Evolutionary conservation across 2,888 invertebrate genomes (phyloP), one percentile per base, ranked within the genome.

Genomic region (Meiosimyza decipiens): DNA sequence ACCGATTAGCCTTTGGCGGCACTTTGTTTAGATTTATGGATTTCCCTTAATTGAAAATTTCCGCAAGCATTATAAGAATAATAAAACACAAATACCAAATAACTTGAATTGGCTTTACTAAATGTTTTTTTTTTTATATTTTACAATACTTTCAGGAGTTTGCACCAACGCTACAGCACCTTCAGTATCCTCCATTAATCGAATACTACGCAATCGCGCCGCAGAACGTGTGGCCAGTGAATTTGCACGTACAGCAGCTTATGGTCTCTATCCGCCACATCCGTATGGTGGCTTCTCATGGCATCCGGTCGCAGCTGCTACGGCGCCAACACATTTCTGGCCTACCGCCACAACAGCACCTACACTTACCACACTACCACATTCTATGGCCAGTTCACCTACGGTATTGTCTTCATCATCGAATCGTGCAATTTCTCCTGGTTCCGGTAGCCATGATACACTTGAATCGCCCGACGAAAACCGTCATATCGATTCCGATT

Each of bases 161-260:
- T 99, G 98, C 87, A 96, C 95, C 57, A 96, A 96, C 83, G 94
- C 94, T 66, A 97, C 97, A 33, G 97, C 98, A 0, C 98, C 98
- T 0, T 97, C 97, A 72, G 98, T 98, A 5, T 97, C 96, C 82
- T 97, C 97, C 79, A 98, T 98, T 86, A 98, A 98, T 88, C 92
- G 98, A 80, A 99, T 99, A 83, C 89, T 99, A 70, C 90, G 98
- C 77, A 98, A 98, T 86, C 91, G 98, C 11, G 98, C 98, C 0
- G 98, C 98, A 0, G 98, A 99, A 85, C 89, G 98, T 18, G 98
- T 98, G 0, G 97, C 98, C 0, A 96, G 95, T 2, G 98, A 98
- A 87, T 96, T 98, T 81, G 97, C 97, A 0, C 89, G 96, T 16
- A 96, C 96, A 0, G 95, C 96, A 0, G 96, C 96, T 15, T 96